Evolutionary conservation across 2,888 invertebrate species (phyloP).

Genomic region (Xylocampa areola): DNA sequence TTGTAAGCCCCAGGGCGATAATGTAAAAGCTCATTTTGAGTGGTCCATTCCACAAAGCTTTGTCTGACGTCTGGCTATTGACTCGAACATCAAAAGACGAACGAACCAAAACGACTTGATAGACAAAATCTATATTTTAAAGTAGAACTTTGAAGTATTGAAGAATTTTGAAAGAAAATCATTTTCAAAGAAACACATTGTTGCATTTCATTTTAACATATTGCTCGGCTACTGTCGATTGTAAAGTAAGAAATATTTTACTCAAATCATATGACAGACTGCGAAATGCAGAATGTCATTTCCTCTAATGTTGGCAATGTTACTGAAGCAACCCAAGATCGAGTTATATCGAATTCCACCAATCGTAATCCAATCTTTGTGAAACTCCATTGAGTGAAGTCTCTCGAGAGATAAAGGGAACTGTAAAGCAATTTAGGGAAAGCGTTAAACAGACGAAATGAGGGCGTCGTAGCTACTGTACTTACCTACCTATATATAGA

Average conservation of each 20-base stretch:
- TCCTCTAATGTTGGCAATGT: slow-evolving; percentile 23
- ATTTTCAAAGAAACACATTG: slow-evolving; percentile 10
- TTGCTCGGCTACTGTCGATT: slow-evolving; percentile 15
- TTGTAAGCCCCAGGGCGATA: slow-evolving; percentile 49
- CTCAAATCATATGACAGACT: slow-evolving; percentile 3
- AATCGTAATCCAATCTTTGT: slow-evolving; percentile 51
- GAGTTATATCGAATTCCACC: slow-evolving; percentile 37
- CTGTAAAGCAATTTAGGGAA: slow-evolving; percentile 43
- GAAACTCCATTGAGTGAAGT: slow-evolving; percentile 29
- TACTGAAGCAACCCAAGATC: slow-evolving; percentile 20
- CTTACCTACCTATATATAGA: too few relatives aligned
- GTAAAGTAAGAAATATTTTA: slow-evolving; percentile 3
- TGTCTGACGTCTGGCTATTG: slow-evolving; percentile 54
- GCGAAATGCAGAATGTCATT: slow-evolving; percentile 33
- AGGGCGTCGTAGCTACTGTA: not conserved
- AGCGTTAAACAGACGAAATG: slow-evolving; percentile 19
- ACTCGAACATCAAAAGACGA: slow-evolving; percentile 36
- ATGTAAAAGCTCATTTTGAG: slow-evolving; percentile 59
- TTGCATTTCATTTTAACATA: slow-evolving; percentile 24
- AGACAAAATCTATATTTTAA: slow-evolving; percentile 27
- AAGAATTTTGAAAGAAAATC: slow-evolving; percentile 17
- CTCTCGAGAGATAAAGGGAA: slow-evolving; percentile 17
- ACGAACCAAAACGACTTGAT: slow-evolving; percentile 15
- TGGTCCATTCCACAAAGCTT: slow-evolving; percentile 37
- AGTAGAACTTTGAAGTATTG: slow-evolving; percentile 16